These are phyloP conservation scores for Empis livida DNA, from an alignment of 2,888 invertebrate genomes.

Conservation along the genomic window DNA sequence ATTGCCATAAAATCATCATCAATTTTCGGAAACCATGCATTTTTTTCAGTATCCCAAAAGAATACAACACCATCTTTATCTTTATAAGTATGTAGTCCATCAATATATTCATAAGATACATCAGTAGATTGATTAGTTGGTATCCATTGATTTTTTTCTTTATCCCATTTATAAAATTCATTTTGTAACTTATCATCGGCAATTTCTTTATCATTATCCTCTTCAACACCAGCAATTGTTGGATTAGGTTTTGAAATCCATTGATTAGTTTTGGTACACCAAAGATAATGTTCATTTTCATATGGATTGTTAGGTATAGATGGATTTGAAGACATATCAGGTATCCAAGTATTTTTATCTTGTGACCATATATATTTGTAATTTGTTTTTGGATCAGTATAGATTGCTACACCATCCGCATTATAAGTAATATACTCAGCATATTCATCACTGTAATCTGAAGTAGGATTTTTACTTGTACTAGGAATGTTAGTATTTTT, in stretches of 20 bases:
- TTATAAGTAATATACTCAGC: constrained; percentile 50
- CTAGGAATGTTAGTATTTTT: no score
- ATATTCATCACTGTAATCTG: constrained; percentile 20
- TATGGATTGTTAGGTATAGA: constrained; percentile 17
- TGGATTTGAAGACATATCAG: constrained; percentile 21
- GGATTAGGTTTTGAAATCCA: constrained; percentile 40
- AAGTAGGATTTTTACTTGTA: no score
- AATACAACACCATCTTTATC: constrained; percentile 79
- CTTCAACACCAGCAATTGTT: constrained; percentile 8
- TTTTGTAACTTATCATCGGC: constrained; percentile 32
- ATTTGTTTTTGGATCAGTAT: constrained; percentile 58
- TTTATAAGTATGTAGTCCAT: constrained; percentile 65
- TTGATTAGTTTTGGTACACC: constrained; percentile 34
- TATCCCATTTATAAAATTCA: constrained; percentile 46
- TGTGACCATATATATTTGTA: constrained; percentile 53
- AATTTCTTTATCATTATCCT: constrained; percentile 18
- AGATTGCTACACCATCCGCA: constrained; percentile 54
- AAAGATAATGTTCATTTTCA: constrained; percentile 33
- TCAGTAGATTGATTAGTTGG: constrained; percentile 19
- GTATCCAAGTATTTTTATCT: constrained; percentile 39
- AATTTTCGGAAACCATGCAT: constrained; percentile 94
- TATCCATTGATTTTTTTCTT: constrained; percentile 47
- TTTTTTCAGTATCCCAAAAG: constrained; percentile 83
- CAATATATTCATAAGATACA: constrained; percentile 53
- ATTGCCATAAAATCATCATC: constrained; percentile 93